A percentile compares a stretch with the other conserved stretches of the same genome.
Conservation (phyloP, 2,113 vertebrate species). For the Saguinus imperator region DNA sequence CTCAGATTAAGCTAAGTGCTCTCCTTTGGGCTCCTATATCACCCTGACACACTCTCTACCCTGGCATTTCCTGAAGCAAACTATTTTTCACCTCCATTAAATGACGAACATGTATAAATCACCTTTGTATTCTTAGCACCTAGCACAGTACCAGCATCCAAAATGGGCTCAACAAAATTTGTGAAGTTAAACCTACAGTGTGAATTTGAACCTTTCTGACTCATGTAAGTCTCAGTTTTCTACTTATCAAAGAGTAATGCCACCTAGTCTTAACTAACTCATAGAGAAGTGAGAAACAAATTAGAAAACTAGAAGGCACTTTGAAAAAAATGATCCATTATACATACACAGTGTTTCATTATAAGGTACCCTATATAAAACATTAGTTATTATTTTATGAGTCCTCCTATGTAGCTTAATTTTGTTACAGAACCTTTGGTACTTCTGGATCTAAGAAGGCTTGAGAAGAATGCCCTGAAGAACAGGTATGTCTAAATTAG, state of each 20-base stretch:
- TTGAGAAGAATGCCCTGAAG: constrained; percentile 11
- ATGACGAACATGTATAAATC: neutral
- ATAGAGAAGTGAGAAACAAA: neutral
- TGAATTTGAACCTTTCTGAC: neutral
- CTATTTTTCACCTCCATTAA: neutral
- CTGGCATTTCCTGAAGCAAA: neutral
- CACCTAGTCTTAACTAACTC: neutral
- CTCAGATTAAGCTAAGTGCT: neutral
- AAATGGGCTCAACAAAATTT: neutral
- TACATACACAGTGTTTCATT: neutral
- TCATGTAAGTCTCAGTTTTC: neutral
- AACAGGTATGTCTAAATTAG: neutral
- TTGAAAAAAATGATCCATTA: neutral
- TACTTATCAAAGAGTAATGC: constrained; percentile 16
- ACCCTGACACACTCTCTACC: neutral
- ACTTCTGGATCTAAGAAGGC: neutral
- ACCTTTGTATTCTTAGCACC: neutral
- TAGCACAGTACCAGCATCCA: neutral
- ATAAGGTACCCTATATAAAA: constrained; percentile 6
- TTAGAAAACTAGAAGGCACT: neutral
- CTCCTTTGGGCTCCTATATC: neutral
- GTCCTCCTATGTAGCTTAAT: neutral
- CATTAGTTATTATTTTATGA: neutral
- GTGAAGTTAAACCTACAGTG: neutral
- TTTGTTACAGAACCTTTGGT: neutral